These are phyloP conservation scores for Pharmacophagus antenor DNA, from an alignment of 2,888 invertebrate genomes.

Conservation along the genomic window DNA sequence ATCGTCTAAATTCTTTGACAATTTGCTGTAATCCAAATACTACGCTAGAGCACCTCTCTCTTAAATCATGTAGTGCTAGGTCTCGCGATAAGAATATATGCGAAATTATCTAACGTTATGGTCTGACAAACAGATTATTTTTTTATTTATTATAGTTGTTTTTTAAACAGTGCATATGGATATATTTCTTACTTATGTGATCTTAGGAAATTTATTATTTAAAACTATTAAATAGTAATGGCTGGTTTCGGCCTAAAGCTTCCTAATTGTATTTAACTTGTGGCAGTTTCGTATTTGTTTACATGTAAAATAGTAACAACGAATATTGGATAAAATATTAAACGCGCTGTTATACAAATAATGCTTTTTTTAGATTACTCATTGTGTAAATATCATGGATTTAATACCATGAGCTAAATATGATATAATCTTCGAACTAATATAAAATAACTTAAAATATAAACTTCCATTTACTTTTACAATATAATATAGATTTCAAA, in stretches of 20 bases:
- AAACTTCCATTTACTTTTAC: too few relatives aligned
- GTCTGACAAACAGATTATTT: constrained; percentile 5
- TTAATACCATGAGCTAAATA: too few relatives aligned
- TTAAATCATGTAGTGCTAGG: not conserved
- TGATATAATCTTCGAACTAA: too few relatives aligned
- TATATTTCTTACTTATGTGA: constrained; percentile 7
- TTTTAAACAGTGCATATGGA: constrained; percentile 9
- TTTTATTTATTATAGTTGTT: constrained; percentile 14
- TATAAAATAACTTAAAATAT: too few relatives aligned
- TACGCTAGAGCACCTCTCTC: constrained; percentile 25
- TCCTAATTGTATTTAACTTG: not conserved
- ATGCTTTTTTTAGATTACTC: constrained; percentile 7
- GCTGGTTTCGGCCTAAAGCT: constrained; percentile 19
- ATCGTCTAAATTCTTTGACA: constrained; percentile 7
- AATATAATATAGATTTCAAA: too few relatives aligned
- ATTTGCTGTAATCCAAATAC: constrained; percentile 25
- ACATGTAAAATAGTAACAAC: constrained; percentile 11
- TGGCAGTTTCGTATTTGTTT: not conserved
- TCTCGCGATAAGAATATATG: constrained; percentile 5
- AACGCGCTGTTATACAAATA: not conserved
- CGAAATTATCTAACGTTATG: not conserved
- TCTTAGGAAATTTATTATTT: constrained; percentile 7
- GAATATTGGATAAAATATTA: constrained; percentile 4
- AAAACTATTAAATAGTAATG: constrained; percentile 1
- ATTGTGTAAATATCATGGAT: not conserved